A percentile compares a stretch with the other conserved stretches of the same genome.
phyloP scores from a whole-genome alignment of 1,140 invertebrate species.

The Metaphire vulgaris region DNA sequence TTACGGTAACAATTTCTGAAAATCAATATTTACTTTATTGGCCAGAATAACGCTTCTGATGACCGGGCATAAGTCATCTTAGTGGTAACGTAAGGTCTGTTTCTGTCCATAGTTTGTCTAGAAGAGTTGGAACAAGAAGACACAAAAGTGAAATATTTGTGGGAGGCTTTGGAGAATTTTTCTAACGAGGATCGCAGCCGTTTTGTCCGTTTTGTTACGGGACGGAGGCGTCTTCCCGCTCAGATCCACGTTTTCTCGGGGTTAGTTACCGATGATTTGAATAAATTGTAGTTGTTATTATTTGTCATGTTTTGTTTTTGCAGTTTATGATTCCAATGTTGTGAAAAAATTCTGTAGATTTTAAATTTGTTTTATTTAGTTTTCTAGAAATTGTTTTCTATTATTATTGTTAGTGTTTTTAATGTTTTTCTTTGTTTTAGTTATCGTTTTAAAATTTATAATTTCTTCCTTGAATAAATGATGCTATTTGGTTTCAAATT shows the following conservation, averaged over 20 bases:
- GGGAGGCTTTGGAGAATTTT: conserved; percentile 48
- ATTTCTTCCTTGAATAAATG: no score
- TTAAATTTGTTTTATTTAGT: no score
- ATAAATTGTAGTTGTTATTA: not conserved
- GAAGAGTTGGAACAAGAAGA: conserved; percentile 33
- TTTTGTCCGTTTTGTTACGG: conserved; percentile 50
- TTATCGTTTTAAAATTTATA: not conserved
- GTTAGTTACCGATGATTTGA: conserved; percentile 34
- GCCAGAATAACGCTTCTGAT: no score
- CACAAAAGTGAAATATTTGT: conserved; percentile 46
- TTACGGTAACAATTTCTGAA: conserved; percentile 36
- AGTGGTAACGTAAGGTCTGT: no score
- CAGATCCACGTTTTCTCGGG: conserved; percentile 45
- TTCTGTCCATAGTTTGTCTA: not conserved
- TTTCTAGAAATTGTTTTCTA: no score
- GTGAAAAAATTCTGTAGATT: no score
- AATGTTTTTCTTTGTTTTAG: conserved; percentile 4
- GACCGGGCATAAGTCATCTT: no score
- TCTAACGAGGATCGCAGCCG: conserved; percentile 51
- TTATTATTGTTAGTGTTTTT: not conserved
- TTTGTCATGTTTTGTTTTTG: no score
- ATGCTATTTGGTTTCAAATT: no score
- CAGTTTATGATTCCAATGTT: no score
- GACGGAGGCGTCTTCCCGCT: conserved; percentile 47
- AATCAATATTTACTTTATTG: no score